A percentile compares a stretch with the other conserved stretches of the same genome.
Evolutionary conservation across 1,140 invertebrate genomes (phyloP).

Genomic region (Portunus trituberculatus): DNA sequence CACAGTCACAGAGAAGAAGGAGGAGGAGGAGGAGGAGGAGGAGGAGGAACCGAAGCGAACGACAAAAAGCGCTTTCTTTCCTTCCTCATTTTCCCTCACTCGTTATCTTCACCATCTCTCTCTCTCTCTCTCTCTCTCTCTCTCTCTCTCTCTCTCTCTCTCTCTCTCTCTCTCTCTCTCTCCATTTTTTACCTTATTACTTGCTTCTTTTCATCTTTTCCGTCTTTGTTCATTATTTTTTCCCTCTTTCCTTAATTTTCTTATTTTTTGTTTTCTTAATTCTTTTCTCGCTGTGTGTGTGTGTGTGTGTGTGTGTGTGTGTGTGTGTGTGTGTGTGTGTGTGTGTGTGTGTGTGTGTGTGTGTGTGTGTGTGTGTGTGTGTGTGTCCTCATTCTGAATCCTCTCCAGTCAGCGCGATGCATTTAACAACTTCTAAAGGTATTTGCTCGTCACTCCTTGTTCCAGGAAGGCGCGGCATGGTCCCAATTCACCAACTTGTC

Average conservation of each 20-base stretch:
- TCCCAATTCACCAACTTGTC: no score
- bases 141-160: conserved; percentile 41
- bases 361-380: conserved; percentile 55
- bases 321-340: conserved; percentile 62
- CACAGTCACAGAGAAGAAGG: background rate
- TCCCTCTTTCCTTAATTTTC: no score
- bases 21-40: conserved; percentile 40
- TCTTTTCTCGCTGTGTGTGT: conserved; percentile 18
- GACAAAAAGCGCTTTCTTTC: background rate
- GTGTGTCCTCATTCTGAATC: background rate
- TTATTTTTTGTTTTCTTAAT: no score
- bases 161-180: conserved; percentile 25
- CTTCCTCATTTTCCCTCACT: no score
- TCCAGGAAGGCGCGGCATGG: no score
- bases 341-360: conserved; percentile 45
- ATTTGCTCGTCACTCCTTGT: no score
- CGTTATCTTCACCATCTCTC: background rate
- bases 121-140: conserved; percentile 40
- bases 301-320: conserved; percentile 53
- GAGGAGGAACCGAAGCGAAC: background rate
- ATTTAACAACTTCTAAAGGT: no score
- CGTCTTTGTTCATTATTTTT: no score
- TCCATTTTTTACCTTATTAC: no score
- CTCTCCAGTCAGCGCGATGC: no score
- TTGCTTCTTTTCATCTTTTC: no score